These are phyloP conservation scores for Podarcis raffonei DNA, from an alignment of 2,113 vertebrate species.

Conservation along the genomic window DNA sequence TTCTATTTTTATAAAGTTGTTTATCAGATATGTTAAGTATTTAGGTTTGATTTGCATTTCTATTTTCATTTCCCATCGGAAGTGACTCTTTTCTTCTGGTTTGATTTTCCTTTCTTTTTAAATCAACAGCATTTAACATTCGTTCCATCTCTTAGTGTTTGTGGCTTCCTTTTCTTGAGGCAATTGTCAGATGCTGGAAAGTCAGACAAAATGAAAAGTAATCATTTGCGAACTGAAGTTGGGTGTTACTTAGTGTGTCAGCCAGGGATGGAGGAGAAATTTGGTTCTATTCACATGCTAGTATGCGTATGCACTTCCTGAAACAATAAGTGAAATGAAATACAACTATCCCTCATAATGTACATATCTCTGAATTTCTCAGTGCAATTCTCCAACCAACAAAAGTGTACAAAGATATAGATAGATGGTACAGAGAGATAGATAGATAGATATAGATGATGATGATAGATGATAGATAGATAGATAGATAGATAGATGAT, in stretches of 20 bases:
- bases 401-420: no score
- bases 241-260: slow-evolving; percentile 56
- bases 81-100: neutral
- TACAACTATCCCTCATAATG: no score
- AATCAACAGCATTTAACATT: slow-evolving; percentile 52
- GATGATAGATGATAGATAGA: no score
- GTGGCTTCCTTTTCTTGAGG: slow-evolving; percentile 61
- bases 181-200: slow-evolving; percentile 63
- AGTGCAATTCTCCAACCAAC: no score
- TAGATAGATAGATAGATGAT: no score
- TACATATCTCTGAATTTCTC: no score
- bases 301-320: no score
- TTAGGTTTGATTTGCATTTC: slow-evolving; percentile 65
- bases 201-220: slow-evolving; percentile 61
- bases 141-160: slow-evolving; percentile 19
- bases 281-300: no score
- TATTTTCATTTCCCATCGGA: slow-evolving; percentile 55
- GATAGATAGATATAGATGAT: no score
- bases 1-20: slow-evolving; percentile 68
- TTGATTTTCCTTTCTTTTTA: accelerated
- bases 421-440: no score
- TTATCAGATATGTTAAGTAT: slow-evolving; percentile 71
- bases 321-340: no score
- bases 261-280: neutral
- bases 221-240: slow-evolving; percentile 61